phyloP scores from a whole-genome alignment of 2,113 vertebrate genomes.

The Corythaixoides concolor region DNA sequence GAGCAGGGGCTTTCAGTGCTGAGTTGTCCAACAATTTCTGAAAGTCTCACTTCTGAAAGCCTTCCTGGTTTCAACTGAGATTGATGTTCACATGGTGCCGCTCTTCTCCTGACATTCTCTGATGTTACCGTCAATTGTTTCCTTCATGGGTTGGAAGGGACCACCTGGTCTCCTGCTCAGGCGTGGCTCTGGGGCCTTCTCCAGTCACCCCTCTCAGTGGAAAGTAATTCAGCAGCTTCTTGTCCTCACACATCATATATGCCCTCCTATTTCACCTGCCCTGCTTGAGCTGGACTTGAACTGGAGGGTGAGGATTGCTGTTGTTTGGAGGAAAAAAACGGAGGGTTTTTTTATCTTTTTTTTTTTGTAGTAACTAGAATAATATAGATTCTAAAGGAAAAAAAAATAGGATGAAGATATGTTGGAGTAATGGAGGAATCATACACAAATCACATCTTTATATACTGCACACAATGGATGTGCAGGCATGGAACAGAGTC shows the following conservation, averaged over 20 bases:
- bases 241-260: neutral
- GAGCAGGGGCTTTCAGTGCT: neutral
- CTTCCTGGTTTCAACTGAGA: neutral
- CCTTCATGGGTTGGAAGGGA: neutral
- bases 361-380: neutral
- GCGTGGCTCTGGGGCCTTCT: neutral
- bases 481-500: neutral
- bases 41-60: neutral
- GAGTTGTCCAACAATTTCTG: neutral
- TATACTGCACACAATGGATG: neutral
- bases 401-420: neutral
- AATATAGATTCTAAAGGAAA: neutral
- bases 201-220: neutral
- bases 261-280: neutral
- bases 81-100: neutral
- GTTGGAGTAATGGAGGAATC: neutral
- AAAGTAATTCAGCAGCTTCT: neutral
- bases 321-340: fast-evolving
- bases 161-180: neutral
- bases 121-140: neutral
- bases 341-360: fast-evolving
- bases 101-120: neutral
- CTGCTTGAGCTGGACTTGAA: neutral
- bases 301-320: neutral
- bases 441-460: neutral